A percentile compares a stretch with the other conserved stretches of the same genome.
phyloP scores from a whole-genome alignment of 1,140 invertebrate species.

The Drosophila chauvacae region DNA sequence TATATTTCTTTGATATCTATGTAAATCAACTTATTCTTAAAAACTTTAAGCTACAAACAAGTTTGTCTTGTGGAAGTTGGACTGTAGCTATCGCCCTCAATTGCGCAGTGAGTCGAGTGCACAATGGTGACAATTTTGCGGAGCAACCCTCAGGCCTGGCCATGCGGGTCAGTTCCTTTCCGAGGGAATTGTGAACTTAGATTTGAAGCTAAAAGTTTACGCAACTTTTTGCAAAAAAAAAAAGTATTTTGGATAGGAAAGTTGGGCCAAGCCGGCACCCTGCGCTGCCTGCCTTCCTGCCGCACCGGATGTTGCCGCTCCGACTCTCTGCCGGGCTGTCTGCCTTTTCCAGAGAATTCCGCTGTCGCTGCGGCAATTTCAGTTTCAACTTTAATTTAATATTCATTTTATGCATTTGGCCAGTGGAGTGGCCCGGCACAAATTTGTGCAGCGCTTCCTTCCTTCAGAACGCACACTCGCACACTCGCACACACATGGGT shows the following conservation, averaged over 20 bases:
- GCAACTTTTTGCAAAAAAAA: constrained; percentile 56
- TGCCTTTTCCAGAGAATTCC: constrained; percentile 76
- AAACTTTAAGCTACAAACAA: background rate
- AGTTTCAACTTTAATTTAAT: constrained; percentile 82
- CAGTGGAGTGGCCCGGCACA: constrained; percentile 51
- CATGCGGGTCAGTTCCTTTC: constrained; percentile 57
- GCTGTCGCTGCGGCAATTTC: constrained; percentile 69
- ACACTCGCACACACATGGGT: constrained; percentile 30
- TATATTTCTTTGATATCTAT: background rate
- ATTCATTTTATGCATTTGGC: constrained; percentile 82
- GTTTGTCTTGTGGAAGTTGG: background rate
- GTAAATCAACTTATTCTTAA: background rate
- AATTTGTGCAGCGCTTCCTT: constrained; percentile 80
- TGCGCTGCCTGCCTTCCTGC: background rate
- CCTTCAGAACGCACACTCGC: constrained; percentile 41
- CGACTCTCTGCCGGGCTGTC: constrained; percentile 30
- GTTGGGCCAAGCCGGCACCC: background rate
- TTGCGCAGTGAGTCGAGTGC: constrained; percentile 63
- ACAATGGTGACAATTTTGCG: constrained; percentile 57
- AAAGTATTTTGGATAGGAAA: constrained; percentile 1
- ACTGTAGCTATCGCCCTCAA: constrained; percentile 46
- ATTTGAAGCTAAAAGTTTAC: constrained; percentile 40
- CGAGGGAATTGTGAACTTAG: constrained; percentile 29
- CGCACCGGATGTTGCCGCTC: constrained; percentile 64
- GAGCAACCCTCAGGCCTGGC: constrained; percentile 27